Evolutionary conservation across 1,140 invertebrate species (phyloP).

Genomic region (Euschistus heros): DNA sequence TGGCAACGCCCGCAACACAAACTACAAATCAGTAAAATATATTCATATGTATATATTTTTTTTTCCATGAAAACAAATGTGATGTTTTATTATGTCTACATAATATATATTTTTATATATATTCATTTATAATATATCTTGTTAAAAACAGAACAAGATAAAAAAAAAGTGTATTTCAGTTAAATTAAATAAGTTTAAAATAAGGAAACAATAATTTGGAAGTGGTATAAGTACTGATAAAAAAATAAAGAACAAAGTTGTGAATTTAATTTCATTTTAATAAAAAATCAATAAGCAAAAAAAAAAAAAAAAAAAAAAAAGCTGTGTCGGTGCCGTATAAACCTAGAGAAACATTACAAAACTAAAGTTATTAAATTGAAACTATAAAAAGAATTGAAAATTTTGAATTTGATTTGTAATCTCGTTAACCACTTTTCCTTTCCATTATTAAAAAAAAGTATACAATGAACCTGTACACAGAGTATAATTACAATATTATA

Average conservation of each 20-base stretch:
- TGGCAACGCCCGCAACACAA: constrained; percentile 17
- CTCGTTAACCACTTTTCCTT: not conserved
- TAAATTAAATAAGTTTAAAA: not conserved
- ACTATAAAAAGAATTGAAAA: not conserved
- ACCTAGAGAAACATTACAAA: not conserved
- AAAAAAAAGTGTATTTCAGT: not conserved
- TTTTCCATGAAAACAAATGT: constrained; percentile 16
- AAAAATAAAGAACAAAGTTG: not conserved
- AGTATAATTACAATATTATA: not conserved
- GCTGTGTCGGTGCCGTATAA: too few species aligned
- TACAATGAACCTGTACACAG: constrained; percentile 2
- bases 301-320: too few species aligned
- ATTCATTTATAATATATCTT: constrained; percentile 15
- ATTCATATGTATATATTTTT: not conserved
- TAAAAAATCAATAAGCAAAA: too few species aligned
- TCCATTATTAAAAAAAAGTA: not conserved
- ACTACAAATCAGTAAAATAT: not conserved
- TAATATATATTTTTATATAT: constrained; percentile 2
- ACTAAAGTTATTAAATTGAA: not conserved
- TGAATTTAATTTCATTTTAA: not conserved
- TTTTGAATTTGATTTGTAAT: not conserved
- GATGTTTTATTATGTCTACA: constrained; percentile 17
- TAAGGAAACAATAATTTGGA: not conserved
- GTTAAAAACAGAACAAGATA: constrained; percentile 2
- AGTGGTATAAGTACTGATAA: not conserved